Conservation (phyloP, 2,797 vertebrate species). For the Falco naumanni region DNA sequence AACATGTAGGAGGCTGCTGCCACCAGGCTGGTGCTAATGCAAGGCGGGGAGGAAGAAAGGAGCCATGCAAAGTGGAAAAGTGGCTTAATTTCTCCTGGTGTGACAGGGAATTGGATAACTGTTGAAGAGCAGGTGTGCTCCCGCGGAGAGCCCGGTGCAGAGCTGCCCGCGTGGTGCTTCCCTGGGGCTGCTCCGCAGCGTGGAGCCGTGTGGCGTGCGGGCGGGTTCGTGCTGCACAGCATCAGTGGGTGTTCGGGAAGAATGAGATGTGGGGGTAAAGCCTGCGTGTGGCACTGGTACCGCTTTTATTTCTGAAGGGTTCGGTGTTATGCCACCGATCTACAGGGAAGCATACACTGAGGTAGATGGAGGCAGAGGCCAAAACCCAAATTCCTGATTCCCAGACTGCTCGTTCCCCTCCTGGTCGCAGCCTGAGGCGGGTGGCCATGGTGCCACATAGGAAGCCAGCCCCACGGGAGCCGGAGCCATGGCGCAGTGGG, state of each 20-base stretch:
- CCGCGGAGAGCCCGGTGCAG: neutral
- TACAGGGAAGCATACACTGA: neutral
- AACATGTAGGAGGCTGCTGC: conserved; percentile 9
- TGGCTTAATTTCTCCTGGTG: neutral
- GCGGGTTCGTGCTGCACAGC: neutral
- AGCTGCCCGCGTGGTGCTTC: neutral
- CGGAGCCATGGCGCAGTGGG: accelerated
- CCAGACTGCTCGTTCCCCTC: neutral
- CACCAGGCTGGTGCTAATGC: neutral
- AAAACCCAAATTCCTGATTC: neutral
- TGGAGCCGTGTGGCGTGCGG: accelerated
- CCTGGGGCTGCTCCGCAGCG: neutral
- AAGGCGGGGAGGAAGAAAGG: neutral
- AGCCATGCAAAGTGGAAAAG: neutral
- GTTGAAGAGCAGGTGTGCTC: neutral
- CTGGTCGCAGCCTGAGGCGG: accelerated
- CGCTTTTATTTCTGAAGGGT: neutral
- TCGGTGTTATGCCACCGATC: neutral
- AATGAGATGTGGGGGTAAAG: neutral
- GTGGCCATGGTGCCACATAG: accelerated
- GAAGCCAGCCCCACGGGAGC: neutral
- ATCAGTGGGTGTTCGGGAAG: neutral
- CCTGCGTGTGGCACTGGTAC: neutral
- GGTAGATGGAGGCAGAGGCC: neutral
- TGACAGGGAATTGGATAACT: neutral